Base-by-base conservation (phyloP, 2,113 vertebrate genomes). In the Rutilus rutilus region DNA sequence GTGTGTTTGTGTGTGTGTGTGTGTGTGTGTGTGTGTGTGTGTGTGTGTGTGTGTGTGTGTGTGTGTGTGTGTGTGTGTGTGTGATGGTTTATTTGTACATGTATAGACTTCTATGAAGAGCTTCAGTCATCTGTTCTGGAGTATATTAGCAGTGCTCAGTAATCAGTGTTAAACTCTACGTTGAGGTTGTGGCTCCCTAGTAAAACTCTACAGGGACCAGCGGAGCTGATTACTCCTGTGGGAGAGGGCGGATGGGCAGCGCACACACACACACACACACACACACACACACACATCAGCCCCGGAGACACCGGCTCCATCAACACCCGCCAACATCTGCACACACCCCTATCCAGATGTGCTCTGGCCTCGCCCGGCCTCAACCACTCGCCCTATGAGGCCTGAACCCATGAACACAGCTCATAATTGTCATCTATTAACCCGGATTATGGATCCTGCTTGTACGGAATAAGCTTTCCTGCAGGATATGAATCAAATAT, bases 291-390 rank as follows among this genome's bases (percentile, higher is more conserved):
- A 62, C 59, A 1, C n/a, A 86, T 77, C 67, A 62, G 52, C 45
- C 2, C 84, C 73, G 81, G 87, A 89, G 88, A 87, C 73, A 89
- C 82, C 30, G 39, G 84, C 85, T 88, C 86, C 59, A 60, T 89
- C 90, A 91, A 86, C 87, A 89, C 89, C 45, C 78, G 27, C 76
- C 78, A 85, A 90, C 90, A 91, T 90, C 87, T 91, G 89, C 79
- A 80, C 54, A 87, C 33, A 21, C 60, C 42, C 15, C 71, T 30
- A 73, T 86, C 89, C 87, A 90, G 78, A 90, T 90, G 87, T 90
- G 80, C 23, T 71, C 39, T 71, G 67, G 67, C 30, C 23, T 52
- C 50, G n/a, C 21, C n/a, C 12, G 33, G 59, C 10, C 74, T 73
- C 45, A 42, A 39, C 14, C 84, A n/a, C 30, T 42, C 12, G 59